Evolutionary conservation across 1,140 invertebrate genomes (phyloP).

Genomic region (Drosophila elegans): DNA sequence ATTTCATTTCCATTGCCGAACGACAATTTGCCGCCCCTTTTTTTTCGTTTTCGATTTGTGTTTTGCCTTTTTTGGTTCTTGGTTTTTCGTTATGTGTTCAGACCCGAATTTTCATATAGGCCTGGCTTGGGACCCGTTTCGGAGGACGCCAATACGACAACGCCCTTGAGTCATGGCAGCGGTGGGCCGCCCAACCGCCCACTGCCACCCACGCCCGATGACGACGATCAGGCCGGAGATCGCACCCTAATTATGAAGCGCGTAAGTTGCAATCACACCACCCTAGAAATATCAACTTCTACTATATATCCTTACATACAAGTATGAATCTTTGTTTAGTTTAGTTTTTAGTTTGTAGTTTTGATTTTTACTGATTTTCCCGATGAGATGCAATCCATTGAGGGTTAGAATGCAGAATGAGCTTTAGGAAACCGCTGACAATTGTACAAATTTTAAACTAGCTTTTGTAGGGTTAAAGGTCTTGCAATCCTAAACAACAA

Average conservation of each 20-base stretch:
- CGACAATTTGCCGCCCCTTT: conserved; percentile 70
- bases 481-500: conserved; percentile 21
- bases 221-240: conserved; percentile 91
- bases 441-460: conserved; percentile 75
- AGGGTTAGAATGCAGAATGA: conserved; percentile 16
- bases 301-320: conserved; percentile 4
- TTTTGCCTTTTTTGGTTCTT: conserved; percentile 62
- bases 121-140: conserved; percentile 88
- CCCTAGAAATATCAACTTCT: conserved; percentile 8
- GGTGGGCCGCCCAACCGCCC: conserved; percentile 95
- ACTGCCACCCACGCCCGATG: conserved; percentile 96
- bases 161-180: conserved; percentile 85
- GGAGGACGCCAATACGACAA: conserved; percentile 84
- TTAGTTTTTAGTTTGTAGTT: conserved; percentile 60
- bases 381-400: conserved; percentile 31
- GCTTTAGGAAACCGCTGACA: conserved; percentile 21
- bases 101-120: conserved; percentile 95
- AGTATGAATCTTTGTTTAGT: conserved; percentile 56
- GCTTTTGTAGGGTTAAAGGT: conserved; percentile 71
- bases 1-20: conserved; percentile 48
- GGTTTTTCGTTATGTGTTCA: conserved; percentile 85
- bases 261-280: conserved; percentile 87
- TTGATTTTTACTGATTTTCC: conserved; percentile 26
- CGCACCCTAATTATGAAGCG: conserved; percentile 95
- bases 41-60: conserved; percentile 68